Percentiles rank a stretch among this genome's conserved stretches.
Conservation (phyloP, 2,888 invertebrate species). For the Lepidonotus clava region DNA sequence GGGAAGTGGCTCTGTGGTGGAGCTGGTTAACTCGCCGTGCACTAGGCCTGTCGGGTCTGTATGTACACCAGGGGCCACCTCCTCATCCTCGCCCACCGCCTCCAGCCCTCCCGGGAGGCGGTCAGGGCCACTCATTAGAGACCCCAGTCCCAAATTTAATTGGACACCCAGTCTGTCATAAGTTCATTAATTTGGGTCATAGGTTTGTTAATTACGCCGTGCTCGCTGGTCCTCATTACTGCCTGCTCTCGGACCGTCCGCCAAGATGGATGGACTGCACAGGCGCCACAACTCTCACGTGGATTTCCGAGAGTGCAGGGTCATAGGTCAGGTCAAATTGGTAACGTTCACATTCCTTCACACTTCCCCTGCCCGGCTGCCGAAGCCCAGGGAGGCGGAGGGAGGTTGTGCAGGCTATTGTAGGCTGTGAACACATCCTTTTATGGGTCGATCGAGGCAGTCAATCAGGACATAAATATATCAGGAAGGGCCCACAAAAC, state of each 20-base stretch:
- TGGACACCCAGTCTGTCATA: conserved; percentile 27
- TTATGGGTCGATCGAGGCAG: neutral
- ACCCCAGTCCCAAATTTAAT: conserved; percentile 26
- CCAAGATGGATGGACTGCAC: neutral
- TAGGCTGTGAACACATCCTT: too few relatives aligned
- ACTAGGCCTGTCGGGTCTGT: too few relatives aligned
- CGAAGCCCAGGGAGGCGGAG: neutral
- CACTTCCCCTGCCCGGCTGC: neutral
- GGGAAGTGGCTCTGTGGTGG: too few relatives aligned
- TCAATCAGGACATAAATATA: neutral
- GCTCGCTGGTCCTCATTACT: neutral
- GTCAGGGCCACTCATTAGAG: conserved; percentile 33
- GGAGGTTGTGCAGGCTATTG: neutral
- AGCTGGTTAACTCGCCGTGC: too few relatives aligned
- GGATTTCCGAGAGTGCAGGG: neutral
- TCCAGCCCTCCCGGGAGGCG: neutral
- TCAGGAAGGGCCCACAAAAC: neutral
- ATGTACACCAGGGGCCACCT: too few relatives aligned
- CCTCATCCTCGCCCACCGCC: too few relatives aligned
- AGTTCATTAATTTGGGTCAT: conserved; percentile 49
- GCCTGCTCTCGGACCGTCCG: neutral
- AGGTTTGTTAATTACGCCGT: conserved; percentile 22
- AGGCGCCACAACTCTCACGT: conserved; percentile 10
- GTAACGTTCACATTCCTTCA: neutral
- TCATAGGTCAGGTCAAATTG: neutral